Evolutionary conservation across 2,113 vertebrate species (phyloP).

Genomic region (Nibea coibor): DNA sequence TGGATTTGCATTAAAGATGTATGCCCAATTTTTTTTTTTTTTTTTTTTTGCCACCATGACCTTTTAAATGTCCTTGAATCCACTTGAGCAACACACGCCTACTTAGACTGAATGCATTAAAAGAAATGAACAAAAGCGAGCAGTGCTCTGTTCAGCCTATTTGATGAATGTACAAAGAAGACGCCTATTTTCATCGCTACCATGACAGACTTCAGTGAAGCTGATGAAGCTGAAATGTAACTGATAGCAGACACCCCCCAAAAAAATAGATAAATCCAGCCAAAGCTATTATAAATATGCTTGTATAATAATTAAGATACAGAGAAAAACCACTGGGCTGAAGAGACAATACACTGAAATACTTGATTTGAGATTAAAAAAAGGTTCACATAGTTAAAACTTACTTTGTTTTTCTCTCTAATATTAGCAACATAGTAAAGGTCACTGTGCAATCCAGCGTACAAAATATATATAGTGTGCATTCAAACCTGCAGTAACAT

Average conservation of each 20-base stretch:
- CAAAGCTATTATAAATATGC: not conserved
- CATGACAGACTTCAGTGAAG: constrained; percentile 20
- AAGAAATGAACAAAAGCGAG: constrained; percentile 54
- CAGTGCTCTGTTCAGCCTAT: constrained; percentile 30
- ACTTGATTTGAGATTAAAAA: constrained; percentile 35
- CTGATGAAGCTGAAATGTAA: constrained; percentile 20
- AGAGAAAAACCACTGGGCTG: constrained; percentile 11
- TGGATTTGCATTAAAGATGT: constrained; percentile 77
- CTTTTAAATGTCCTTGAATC: constrained; percentile 80
- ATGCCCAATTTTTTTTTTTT: constrained; percentile 65
- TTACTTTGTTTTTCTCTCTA: not conserved
- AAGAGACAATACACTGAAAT: constrained; percentile 24
- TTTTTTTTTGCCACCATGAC: constrained; percentile 59
- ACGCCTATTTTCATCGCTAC: constrained; percentile 42
- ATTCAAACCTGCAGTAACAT: not conserved
- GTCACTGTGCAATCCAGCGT: not conserved
- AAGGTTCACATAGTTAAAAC: not conserved
- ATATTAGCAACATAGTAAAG: constrained; percentile 5
- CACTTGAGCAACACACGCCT: constrained; percentile 67
- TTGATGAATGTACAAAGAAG: constrained; percentile 44
- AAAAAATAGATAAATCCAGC: not conserved
- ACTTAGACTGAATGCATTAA: constrained; percentile 70
- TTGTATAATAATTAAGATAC: constrained; percentile 35
- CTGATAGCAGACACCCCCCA: not conserved
- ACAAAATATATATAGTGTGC: constrained; percentile 15